phyloP scores from a whole-genome alignment of 2,113 vertebrate genomes.

The Scomber japonicus region DNA sequence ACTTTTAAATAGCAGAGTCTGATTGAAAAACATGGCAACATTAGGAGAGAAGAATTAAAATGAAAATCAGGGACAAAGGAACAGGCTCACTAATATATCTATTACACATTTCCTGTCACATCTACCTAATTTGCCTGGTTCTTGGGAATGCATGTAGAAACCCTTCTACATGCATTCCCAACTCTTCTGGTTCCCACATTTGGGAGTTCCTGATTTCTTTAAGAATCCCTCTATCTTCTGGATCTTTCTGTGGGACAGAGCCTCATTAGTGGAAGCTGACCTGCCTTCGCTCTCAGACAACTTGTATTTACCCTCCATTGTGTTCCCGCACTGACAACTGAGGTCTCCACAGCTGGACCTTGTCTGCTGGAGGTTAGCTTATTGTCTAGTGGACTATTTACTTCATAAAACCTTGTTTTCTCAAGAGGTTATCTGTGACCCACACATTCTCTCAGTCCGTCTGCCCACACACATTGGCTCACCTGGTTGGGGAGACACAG shows the following conservation, averaged over 20 bases:
- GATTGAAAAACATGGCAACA: too few species aligned
- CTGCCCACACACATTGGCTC: background rate
- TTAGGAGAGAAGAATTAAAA: too few species aligned
- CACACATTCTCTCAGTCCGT: background rate
- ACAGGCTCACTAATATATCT: too few species aligned
- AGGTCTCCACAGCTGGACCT: slow-evolving; percentile 14
- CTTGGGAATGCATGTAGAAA: too few species aligned
- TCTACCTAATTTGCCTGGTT: background rate
- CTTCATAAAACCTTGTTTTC: slow-evolving; percentile 41
- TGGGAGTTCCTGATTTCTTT: too few species aligned
- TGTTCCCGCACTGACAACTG: slow-evolving; percentile 2
- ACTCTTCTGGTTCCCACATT: too few species aligned
- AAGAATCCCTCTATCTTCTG: background rate
- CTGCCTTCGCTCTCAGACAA: background rate
- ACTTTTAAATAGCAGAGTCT: too few species aligned
- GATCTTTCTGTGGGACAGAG: background rate
- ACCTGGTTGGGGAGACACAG: too few species aligned
- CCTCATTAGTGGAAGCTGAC: background rate
- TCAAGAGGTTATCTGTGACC: slow-evolving; percentile 59
- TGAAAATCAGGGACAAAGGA: too few species aligned
- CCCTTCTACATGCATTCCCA: too few species aligned
- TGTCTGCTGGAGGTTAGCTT: slow-evolving; percentile 37
- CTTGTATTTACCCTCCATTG: slow-evolving; percentile 17
- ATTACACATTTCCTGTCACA: too few species aligned
- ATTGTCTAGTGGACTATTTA: slow-evolving; percentile 46